Evolutionary conservation across 2,797 vertebrate species (phyloP).

Genomic region (Orientallactaga sibirica): DNA sequence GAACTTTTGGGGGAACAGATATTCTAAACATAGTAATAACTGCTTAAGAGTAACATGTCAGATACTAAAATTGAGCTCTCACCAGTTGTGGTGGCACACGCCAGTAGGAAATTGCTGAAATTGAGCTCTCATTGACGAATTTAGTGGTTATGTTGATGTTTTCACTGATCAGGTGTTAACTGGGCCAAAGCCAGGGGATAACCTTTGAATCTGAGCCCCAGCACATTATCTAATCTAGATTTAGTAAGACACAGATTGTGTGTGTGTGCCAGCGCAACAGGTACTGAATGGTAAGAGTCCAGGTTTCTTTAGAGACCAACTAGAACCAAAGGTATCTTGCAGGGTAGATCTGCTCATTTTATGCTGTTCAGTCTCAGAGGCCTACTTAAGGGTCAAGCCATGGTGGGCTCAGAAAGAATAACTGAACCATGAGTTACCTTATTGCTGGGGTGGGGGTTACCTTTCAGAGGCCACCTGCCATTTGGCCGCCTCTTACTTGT

Average conservation of each 20-base stretch:
- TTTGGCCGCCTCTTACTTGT: not conserved
- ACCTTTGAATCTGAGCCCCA: slow-evolving; percentile 22
- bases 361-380: slow-evolving; percentile 29
- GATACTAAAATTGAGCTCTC: slow-evolving; percentile 21
- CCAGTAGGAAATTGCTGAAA: not conserved
- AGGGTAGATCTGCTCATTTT: slow-evolving; percentile 28
- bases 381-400: not conserved
- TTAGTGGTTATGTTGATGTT: slow-evolving; percentile 36
- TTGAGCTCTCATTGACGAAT: slow-evolving; percentile 40
- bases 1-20: not conserved
- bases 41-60: not conserved
- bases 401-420: not conserved
- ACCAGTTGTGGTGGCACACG: too few species aligned
- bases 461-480: not conserved
- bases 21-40: slow-evolving; percentile 31
- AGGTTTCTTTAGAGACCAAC: not conserved
- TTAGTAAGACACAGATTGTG: not conserved
- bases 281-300: not conserved
- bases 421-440: too few species aligned
- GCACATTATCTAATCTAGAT: slow-evolving; percentile 4
- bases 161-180: not conserved
- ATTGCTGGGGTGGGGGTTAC: not conserved
- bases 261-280: not conserved
- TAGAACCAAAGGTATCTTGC: not conserved
- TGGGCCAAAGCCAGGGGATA: slow-evolving; percentile 15